Evolutionary conservation across 2,797 vertebrate species (phyloP).

Genomic region (Catamblyrhynchus diadema): DNA sequence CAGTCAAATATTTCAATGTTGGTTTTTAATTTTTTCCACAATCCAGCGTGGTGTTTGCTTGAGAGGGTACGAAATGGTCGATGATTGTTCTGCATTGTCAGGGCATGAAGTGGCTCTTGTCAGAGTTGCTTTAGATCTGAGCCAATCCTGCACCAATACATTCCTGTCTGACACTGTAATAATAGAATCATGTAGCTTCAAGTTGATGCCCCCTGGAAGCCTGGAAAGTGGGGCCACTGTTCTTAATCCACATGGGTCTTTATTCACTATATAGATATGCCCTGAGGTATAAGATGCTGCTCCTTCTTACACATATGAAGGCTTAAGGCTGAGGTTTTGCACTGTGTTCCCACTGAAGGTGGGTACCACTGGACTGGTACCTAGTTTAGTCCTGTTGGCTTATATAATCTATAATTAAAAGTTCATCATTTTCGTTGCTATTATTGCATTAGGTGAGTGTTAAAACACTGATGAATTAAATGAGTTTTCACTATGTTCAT

Average conservation of each 20-base stretch:
- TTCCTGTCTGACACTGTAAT: neutral
- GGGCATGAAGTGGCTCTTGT: neutral
- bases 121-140: neutral
- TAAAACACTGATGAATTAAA: neutral
- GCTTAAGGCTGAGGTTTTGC: neutral
- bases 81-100: neutral
- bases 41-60: neutral
- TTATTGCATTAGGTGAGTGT: neutral
- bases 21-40: neutral
- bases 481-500: neutral
- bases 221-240: neutral
- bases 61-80: neutral
- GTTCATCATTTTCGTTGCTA: neutral
- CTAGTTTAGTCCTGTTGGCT: neutral
- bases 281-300: neutral
- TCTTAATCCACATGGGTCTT: neutral
- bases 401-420: neutral
- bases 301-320: neutral
- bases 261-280: neutral
- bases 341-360: neutral
- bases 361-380: neutral
- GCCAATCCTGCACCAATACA: neutral
- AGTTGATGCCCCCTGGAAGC: neutral
- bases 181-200: neutral
- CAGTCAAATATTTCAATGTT: neutral